Conservation (phyloP, 2,113 vertebrate species). For the Varanus komodoensis region DNA sequence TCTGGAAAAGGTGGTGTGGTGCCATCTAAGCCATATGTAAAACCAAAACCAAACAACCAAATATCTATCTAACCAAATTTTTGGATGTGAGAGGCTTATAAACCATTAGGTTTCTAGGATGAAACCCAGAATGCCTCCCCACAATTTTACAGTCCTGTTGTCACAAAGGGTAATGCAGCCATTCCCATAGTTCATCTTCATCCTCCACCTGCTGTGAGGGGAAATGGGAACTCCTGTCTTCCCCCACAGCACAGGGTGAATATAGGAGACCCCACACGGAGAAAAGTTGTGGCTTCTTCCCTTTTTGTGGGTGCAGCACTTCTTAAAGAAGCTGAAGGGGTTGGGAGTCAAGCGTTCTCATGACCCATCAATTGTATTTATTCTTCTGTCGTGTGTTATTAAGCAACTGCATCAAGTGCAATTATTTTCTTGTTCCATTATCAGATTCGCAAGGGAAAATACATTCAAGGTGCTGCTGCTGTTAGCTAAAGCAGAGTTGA, state of each 20-base stretch:
- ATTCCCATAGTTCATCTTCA: neutral
- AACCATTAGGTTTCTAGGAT: neutral
- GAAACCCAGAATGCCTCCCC: neutral
- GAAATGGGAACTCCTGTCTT: neutral
- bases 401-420: constrained; percentile 61
- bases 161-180: neutral
- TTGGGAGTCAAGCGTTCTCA: neutral
- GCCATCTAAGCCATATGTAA: neutral
- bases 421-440: constrained; percentile 63
- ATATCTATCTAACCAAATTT: neutral
- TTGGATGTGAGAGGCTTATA: neutral
- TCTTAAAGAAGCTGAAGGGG: neutral
- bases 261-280: too few relatives aligned
- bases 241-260: neutral
- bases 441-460: constrained; percentile 55
- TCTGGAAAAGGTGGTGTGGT: neutral
- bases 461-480: constrained; percentile 50
- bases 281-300: neutral
- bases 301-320: neutral
- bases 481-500: constrained; percentile 71
- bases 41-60: neutral
- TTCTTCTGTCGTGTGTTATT: constrained; percentile 39
- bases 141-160: neutral
- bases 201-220: neutral
- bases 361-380: neutral